Base-by-base conservation (phyloP, 1,140 invertebrate species). In the Oryctes rhinoceros region DNA sequence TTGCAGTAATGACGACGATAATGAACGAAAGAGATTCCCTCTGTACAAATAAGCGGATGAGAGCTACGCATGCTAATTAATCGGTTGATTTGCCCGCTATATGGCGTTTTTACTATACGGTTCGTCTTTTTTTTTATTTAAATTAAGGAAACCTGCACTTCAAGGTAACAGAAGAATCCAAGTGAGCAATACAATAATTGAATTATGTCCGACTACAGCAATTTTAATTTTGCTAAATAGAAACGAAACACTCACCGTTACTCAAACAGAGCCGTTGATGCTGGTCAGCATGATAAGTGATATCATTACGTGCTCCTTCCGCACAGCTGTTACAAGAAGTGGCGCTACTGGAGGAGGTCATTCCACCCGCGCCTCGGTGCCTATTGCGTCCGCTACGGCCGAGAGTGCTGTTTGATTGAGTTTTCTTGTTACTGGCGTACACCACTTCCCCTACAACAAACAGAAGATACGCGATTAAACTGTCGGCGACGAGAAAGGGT, bases 301-400 rank as follows among this genome's bases (percentile, higher is more conserved):
- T 82, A 75, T 88, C 83, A 78, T 84, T 86, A 3, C 83, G 83
- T 30, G 81, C 82, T 78, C 83, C 85, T 80, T 85, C 85, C 77
- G 80, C 83, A 82, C 85, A 85, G 80, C 88, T 88, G 82, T 88
- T 89, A 77, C 88, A 89, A 13, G 89, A 90, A 71, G 88, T 87
- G n/a, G 88, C 89, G 82, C 89, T 90, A 81, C 89, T 89, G 47
- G 89, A 89, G 67, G 88, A 90, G n/a, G 89, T 90, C 89, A 90
- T 90, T 62, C 89, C 89, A 76, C 88, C 88, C 20, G 83, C 81
- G 62, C 87, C 71, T 5, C 88, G 87, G 82, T 89, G 85, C 59
- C 85, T 80, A 13, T 81, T 78, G 49, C 86, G 78, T 53, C 85
- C 85, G 76, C 84, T 82, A 30, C 86, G 81, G n/a, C 84, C 82